A percentile compares a stretch with the other conserved stretches of the same genome.
phyloP scores from a whole-genome alignment of 1,140 invertebrate species.

The Anastatus disparis region DNA sequence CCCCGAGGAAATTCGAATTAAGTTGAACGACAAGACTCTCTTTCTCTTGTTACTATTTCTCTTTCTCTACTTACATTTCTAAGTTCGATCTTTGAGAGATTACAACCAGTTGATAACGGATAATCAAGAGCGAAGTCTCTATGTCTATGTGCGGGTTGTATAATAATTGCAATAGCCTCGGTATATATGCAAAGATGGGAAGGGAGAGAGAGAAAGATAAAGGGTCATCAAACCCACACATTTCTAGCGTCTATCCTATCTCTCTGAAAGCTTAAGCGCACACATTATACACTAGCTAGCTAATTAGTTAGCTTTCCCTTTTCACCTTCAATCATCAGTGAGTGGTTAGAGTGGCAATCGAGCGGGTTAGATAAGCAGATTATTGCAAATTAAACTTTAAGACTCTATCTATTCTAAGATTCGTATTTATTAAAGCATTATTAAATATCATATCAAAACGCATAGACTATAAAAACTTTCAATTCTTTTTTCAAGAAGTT shows the following conservation, averaged over 20 bases:
- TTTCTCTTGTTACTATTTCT: neutral
- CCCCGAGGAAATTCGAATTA: slow-evolving; percentile 57
- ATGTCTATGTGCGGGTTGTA: slow-evolving; percentile 7
- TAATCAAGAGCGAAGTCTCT: neutral
- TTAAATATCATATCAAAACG: too few relatives aligned
- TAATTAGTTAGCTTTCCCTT: too few relatives aligned
- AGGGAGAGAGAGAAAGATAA: neutral
- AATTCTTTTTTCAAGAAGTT: too few relatives aligned
- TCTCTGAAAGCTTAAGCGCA: too few relatives aligned
- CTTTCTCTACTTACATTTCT: neutral
- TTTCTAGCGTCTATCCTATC: slow-evolving; percentile 27
- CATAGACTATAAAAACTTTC: too few relatives aligned
- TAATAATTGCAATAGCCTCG: slow-evolving; percentile 52
- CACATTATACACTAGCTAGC: too few relatives aligned
- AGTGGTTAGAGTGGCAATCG: slow-evolving; percentile 20
- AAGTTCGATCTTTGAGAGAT: slow-evolving; percentile 21
- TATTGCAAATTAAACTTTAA: slow-evolving; percentile 13
- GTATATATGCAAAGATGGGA: neutral
- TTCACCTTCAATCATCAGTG: slow-evolving; percentile 9
- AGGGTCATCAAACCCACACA: slow-evolving; percentile 17
- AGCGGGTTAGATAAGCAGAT: slow-evolving; percentile 31
- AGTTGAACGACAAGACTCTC: slow-evolving; percentile 38
- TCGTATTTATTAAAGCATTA: slow-evolving; percentile 18
- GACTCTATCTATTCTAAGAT: neutral
- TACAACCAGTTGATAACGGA: slow-evolving; percentile 12